Base-by-base conservation (phyloP, 1,140 invertebrate species). In the Saxidomus purpurata region DNA sequence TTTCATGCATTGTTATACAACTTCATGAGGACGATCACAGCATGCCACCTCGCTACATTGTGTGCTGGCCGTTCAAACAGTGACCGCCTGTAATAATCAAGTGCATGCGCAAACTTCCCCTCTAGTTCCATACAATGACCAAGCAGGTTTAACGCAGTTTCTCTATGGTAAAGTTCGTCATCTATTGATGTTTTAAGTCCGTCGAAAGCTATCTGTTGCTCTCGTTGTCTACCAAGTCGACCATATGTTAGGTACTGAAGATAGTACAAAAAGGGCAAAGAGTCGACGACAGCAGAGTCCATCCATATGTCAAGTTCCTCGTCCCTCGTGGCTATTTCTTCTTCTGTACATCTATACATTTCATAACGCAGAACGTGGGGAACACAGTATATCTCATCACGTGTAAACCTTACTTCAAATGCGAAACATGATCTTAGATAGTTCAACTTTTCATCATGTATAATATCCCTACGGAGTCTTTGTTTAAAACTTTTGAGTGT, bases 61-160 rank as follows among this genome's bases (percentile, higher is more conserved):
- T 71, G 25, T 8, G n/a, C 1, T 1, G 22, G 9, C 15, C 67
- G 8, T 22, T 31, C 28, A 1, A 31, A 17, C 1, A 71, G 34
- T n/a, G 67, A 71, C 15, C 19, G 9, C 17, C 15, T n/a, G 19
- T 71, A 71, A 38, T 4, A 40, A 4, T 71, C 1, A 4, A 71
- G n/a, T 3, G 67, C 67, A 71, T 38, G 9, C 22, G 1, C 22
- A 22, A 17, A 6, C 1, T 28, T 3, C 1, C 31, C 31, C 67
- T 71, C 67, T 38, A 38, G 34, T 40, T 71, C 67, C 34, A 71
- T 40, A 22, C 67, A 71, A 19, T 71, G 67, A 9, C 34, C 67
- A 28, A 71, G 31, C n/a, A 71, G 28, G 17, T 71, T 71, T 1
- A 71, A 71, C 11, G 67, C 67, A 31, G 67, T 71, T 43, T 71